Evolutionary conservation across 2,888 invertebrate species (phyloP), one percentile per base, ranked within the genome.

Genomic region (Dasysyrphus albostriatus): DNA sequence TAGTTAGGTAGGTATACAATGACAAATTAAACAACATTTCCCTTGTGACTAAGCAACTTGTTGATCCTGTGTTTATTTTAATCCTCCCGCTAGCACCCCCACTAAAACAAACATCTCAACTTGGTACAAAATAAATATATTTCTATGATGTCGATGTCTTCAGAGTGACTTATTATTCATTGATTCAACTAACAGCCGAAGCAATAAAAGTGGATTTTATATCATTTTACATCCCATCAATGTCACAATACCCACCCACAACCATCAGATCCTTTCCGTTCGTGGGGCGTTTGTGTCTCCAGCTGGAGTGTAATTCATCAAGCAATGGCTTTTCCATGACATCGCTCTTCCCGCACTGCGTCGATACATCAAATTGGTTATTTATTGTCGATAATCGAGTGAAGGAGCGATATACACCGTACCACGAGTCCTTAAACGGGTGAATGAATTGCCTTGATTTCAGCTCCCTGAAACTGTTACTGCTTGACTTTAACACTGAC

Each of bases 101-200:
- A n/a, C 34, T 9, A 61, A 70, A 65, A 59, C 51, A 59, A 39
- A 63, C 56, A 70, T 16, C 49, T 54, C 49, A 56, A 67, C 19
- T 24, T n/a, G 54, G 32, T 67, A 72, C 70, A 80, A 84, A 73
- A 76, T 76, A 76, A 63, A 77, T 80, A 77, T 54, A 77, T 81
- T 76, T 49, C 72, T 37, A 47, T 51, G 19, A 69, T 54, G 29
- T 54, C 39, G 58, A 70, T 76, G 67, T 58, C 80, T 51, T 51
- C 44, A 63, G 44, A 67, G 34, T 80, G 72, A 67, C 67, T 84
- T 84, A 84, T 80, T 84, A 84, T 80, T 84, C 80, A 76, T 84
- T 76, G 84, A 80, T 81, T 61, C 81, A 81, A 69, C 77, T 42
- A 63, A 75, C 63, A 32, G 47, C n/a, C 72, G 73, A 63, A 61